phyloP scores from a whole-genome alignment of 1,140 invertebrate genomes.

The Amyelois transitella region DNA sequence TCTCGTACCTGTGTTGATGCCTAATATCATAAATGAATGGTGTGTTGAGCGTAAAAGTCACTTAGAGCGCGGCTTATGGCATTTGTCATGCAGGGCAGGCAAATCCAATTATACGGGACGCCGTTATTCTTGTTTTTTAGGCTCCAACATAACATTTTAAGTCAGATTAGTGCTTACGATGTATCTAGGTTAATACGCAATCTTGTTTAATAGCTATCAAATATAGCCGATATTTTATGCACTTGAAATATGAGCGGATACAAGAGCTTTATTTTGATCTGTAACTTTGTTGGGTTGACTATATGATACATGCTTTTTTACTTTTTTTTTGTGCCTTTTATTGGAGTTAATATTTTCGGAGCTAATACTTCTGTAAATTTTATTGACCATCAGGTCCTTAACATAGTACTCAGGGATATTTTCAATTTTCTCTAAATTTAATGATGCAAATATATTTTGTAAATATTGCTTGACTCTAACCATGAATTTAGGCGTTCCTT shows the following conservation, averaged over 20 bases:
- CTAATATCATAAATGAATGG: not conserved
- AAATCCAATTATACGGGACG: not conserved
- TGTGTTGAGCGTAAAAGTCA: constrained; percentile 2
- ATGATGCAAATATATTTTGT: not conserved
- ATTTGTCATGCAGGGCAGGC: not conserved
- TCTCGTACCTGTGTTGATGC: not conserved
- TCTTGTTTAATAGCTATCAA: not conserved
- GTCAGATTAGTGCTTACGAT: not conserved
- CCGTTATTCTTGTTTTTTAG: not conserved
- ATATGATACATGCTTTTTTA: not conserved
- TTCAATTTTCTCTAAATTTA: constrained; percentile 23
- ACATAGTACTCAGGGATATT: constrained; percentile 10
- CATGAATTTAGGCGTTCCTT: not conserved
- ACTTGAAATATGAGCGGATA: not conserved
- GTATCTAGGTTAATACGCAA: too few species aligned
- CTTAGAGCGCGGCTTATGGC: not conserved
- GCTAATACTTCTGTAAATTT: constrained; percentile 17
- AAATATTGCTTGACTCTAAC: not conserved
- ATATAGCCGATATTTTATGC: not conserved
- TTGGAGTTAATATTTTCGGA: constrained; percentile 5
- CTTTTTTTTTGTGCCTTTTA: not conserved
- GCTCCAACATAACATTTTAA: not conserved
- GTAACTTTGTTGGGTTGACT: not conserved
- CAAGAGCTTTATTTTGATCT: not conserved
- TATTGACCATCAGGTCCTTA: constrained; percentile 4